phyloP scores from a whole-genome alignment of 1,140 invertebrate species.

The Aphis gossypii region DNA sequence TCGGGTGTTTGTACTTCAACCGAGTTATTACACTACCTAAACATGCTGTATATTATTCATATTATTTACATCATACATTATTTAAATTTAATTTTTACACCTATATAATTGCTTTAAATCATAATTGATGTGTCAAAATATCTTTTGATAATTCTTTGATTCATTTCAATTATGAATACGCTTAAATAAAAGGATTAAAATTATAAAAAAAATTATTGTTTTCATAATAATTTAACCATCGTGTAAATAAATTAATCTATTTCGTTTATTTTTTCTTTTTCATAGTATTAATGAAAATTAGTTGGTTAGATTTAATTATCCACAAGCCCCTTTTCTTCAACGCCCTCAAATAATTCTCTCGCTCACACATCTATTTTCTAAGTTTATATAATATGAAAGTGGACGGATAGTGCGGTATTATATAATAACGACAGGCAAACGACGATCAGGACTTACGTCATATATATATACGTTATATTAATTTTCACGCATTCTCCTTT shows the following conservation, averaged over 20 bases:
- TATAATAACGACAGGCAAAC: neutral
- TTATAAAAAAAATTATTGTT: neutral
- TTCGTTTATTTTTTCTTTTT: neutral
- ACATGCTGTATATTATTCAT: neutral
- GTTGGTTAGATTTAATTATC: neutral
- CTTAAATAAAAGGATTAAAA: neutral
- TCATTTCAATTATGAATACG: neutral
- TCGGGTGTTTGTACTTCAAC: neutral
- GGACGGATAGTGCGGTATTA: neutral
- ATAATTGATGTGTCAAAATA: neutral
- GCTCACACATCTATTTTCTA: neutral
- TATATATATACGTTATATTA: neutral
- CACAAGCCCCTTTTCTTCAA: too few relatives aligned
- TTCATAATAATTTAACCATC: neutral
- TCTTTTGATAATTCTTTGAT: neutral
- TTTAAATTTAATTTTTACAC: neutral
- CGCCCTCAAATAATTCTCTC: neutral
- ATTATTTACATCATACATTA: neutral
- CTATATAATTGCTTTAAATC: neutral
- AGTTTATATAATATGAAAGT: too few relatives aligned
- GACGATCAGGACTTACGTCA: neutral
- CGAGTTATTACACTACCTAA: neutral
- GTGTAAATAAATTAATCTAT: constrained; percentile 4
- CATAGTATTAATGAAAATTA: constrained; percentile 14
- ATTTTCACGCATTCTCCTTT: constrained; percentile 5